These are phyloP conservation scores for Harpagifer antarcticus DNA, from an alignment of 2,797 vertebrate species.

Conservation along the genomic window DNA sequence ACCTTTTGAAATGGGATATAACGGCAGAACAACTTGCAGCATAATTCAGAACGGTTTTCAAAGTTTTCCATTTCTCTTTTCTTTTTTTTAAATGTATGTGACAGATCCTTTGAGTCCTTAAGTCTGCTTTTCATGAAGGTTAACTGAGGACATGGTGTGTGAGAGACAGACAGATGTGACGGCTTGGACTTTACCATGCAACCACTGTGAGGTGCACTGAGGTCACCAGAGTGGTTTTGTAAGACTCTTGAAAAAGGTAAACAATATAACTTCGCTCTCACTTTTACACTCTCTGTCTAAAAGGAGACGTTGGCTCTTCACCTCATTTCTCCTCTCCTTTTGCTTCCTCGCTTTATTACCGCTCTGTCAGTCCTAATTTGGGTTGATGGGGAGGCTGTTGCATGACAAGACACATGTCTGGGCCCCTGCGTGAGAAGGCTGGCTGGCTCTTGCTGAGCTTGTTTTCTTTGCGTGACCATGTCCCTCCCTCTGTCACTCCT, in stretches of 20 bases:
- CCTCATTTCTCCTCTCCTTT: constrained; percentile 48
- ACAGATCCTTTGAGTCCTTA: not conserved
- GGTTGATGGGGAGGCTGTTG: constrained; percentile 78
- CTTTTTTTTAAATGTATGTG: not conserved
- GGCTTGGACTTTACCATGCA: constrained; percentile 31
- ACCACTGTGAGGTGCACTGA: constrained; percentile 44
- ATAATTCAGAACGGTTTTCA: constrained; percentile 1
- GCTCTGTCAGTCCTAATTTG: constrained; percentile 76
- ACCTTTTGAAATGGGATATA: not conserved
- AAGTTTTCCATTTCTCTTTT: not conserved
- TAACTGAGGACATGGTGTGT: constrained; percentile 57
- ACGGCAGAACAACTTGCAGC: not conserved
- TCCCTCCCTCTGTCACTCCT: constrained; percentile 83
- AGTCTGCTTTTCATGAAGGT: constrained; percentile 39
- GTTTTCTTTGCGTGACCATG: constrained; percentile 86
- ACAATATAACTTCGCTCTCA: constrained; percentile 52
- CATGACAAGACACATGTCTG: constrained; percentile 83
- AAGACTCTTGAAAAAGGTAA: constrained; percentile 54
- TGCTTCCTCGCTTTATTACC: constrained; percentile 72
- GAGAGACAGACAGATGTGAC: constrained; percentile 14
- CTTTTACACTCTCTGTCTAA: constrained; percentile 51
- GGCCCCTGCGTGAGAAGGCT: constrained; percentile 86
- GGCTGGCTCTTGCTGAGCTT: constrained; percentile 75
- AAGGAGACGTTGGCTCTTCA: constrained; percentile 35
- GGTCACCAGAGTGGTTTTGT: constrained; percentile 52